Evolutionary conservation across 1,140 invertebrate species (phyloP), one percentile per base, ranked within the genome.

Genomic region (Drosophila navojoa): DNA sequence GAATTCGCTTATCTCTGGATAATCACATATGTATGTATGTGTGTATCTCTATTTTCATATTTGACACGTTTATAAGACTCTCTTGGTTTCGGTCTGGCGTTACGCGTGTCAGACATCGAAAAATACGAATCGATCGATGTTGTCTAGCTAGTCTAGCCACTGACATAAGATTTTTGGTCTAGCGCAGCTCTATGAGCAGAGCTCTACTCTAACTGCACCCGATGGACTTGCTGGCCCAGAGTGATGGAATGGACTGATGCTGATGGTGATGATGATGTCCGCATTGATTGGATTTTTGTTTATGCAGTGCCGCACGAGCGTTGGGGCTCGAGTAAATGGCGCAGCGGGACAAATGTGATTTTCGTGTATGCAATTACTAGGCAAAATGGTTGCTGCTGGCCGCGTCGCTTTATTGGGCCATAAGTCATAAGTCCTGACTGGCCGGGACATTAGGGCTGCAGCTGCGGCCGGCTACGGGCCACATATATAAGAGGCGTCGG

Each of bases 131-230:
- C 19, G 19, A 22, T 22, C 19, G 1, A 22, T 22, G 19, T 22
- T 22, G 19, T 22, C 19, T 22, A 22, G 19, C 19, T n/a, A n/a
- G n/a, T n/a, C n/a, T n/a, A n/a, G n/a, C n/a, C n/a, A n/a, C n/a
- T n/a, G n/a, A n/a, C n/a, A n/a, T n/a, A n/a, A 92, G 47, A 67
- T 64, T 2, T 55, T 64, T 2, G 87, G 91, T 5, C 74, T 93
- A 22, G 81, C 73, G 3, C 79, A 86, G 1, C 90, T 94, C 22
- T 93, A 93, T 16, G 60, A 77, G 11, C 66, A 90, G n/a, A 91
- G 92, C 70, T 81, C 91, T 22, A 22, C 19, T 22, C 19, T 22
- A 22, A 22, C 19, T 22, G 19, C 19, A 22, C 19, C 19, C 19
- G 19, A 22, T 22, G 19, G 19, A 22, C 19, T 22, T 22, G 19